Conservation (phyloP, 2,113 vertebrate genomes). For the Nyctibius bracteatus region DNA sequence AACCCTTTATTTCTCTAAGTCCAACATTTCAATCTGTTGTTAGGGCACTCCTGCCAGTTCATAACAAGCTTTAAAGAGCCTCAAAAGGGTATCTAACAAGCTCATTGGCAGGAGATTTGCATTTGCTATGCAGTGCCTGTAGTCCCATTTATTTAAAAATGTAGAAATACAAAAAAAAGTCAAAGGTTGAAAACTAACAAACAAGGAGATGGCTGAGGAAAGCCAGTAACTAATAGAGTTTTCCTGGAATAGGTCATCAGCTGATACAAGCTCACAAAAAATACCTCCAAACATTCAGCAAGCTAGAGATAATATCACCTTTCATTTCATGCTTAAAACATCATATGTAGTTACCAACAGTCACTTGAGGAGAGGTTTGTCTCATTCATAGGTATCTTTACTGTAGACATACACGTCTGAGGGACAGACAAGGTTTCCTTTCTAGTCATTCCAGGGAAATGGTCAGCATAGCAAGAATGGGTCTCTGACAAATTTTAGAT, state of each 20-base stretch:
- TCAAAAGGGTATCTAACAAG: background rate
- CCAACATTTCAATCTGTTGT: background rate
- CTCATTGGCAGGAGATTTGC: background rate
- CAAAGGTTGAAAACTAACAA: background rate
- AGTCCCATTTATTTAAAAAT: background rate
- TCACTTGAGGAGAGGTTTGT: background rate
- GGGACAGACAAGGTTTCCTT: background rate
- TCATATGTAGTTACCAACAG: accelerated
- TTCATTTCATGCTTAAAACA: background rate
- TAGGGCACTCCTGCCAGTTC: background rate
- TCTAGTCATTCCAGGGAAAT: background rate
- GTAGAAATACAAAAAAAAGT: background rate
- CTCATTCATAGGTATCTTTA: background rate
- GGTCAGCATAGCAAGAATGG: accelerated
- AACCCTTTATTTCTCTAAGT: background rate
- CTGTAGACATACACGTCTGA: background rate
- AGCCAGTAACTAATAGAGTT: background rate
- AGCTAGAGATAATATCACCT: background rate
- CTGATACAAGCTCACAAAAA: background rate
- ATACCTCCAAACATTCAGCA: background rate
- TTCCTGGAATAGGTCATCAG: background rate
- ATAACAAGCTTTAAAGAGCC: background rate
- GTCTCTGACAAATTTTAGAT: background rate
- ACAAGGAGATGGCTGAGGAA: background rate
- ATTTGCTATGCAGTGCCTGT: background rate